phyloP scores from a whole-genome alignment of 2,888 invertebrate species.

The Colletes collaris region DNA sequence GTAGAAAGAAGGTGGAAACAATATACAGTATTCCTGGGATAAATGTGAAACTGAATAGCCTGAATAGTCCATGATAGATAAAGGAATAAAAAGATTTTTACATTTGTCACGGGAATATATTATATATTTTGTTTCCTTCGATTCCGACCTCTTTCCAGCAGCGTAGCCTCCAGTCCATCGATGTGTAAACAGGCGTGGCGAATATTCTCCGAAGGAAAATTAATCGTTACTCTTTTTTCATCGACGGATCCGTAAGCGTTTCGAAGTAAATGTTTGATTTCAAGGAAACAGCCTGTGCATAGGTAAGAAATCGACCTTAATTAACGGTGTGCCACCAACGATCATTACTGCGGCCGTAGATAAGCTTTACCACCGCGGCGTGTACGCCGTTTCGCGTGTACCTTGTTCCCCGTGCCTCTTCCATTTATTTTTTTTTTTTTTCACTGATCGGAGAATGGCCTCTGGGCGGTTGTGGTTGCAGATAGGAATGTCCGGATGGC shows the following conservation, averaged over 20 bases:
- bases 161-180: no score
- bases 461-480: constrained; percentile 86
- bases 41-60: no score
- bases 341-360: neutral
- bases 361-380: neutral
- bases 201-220: neutral
- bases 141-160: no score
- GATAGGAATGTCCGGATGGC: constrained; percentile 96
- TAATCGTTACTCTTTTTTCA: no score
- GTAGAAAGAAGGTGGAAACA: no score
- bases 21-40: no score
- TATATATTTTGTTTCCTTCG: no score
- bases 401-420: neutral
- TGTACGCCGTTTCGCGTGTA: neutral
- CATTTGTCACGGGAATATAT: no score
- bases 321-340: constrained; percentile 2
- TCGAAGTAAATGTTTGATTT: neutral
- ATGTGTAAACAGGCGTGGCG: neutral
- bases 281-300: constrained; percentile 1
- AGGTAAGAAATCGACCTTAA: constrained; percentile 10
- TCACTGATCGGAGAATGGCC: constrained; percentile 77
- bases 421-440: constrained; percentile 34
- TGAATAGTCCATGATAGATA: no score
- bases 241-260: neutral
- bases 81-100: no score